Evolutionary conservation across 2,797 vertebrate species (phyloP).

Genomic region (Pagetopsis macropterus): DNA sequence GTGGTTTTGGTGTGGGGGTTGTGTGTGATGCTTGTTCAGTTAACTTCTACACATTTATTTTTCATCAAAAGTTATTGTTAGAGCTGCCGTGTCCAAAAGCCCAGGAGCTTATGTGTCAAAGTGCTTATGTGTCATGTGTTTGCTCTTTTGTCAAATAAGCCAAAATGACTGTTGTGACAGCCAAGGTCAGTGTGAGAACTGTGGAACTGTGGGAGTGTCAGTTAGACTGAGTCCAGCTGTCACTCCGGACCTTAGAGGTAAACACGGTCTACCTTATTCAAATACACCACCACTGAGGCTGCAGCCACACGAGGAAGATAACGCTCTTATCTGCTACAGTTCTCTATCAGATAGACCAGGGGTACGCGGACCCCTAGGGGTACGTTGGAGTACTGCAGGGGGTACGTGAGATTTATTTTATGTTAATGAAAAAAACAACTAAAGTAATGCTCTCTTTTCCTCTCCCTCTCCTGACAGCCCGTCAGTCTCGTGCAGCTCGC

Average conservation of each 20-base stretch:
- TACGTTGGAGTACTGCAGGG: too few relatives aligned
- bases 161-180: constrained; percentile 70
- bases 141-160: constrained; percentile 63
- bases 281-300: too few relatives aligned
- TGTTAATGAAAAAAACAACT: too few relatives aligned
- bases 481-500: too few relatives aligned
- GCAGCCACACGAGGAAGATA: too few relatives aligned
- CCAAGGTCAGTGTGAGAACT: constrained; percentile 67
- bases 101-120: constrained; percentile 45
- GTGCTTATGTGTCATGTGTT: constrained; percentile 25
- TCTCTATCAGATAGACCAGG: too few relatives aligned
- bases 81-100: constrained; percentile 8
- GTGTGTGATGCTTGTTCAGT: constrained; percentile 28
- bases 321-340: too few relatives aligned
- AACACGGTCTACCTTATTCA: too few relatives aligned
- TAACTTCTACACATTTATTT: constrained; percentile 27
- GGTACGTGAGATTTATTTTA: too few relatives aligned
- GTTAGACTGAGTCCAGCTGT: constrained; percentile 58
- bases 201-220: constrained; percentile 46
- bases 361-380: too few relatives aligned
- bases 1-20: constrained; percentile 21
- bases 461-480: too few relatives aligned
- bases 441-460: too few relatives aligned
- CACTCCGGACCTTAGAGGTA: constrained; percentile 45
- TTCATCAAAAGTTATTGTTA: constrained; percentile 22